These are phyloP conservation scores for Tringa solitaria DNA, from an alignment of 2,113 vertebrate species.

Conservation along the genomic window DNA sequence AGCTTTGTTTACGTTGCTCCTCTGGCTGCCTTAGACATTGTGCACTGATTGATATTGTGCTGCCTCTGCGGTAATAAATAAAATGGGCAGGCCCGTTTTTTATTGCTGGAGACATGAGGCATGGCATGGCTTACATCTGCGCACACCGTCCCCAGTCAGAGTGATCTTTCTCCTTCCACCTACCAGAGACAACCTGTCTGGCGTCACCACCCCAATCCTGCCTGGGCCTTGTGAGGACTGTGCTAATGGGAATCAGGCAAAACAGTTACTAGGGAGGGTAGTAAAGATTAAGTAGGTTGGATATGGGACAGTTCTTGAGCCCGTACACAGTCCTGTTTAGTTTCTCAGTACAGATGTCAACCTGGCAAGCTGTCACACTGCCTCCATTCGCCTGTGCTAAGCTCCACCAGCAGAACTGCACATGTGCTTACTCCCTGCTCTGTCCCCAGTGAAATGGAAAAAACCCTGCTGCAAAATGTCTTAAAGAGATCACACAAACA, in stretches of 20 bases:
- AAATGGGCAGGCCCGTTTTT: not conserved
- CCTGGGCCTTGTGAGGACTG: not conserved
- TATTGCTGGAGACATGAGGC: not conserved
- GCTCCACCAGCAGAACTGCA: not conserved
- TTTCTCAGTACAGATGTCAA: not conserved
- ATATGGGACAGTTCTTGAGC: not conserved
- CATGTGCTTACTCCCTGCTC: not conserved
- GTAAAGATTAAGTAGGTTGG: not conserved
- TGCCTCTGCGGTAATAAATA: not conserved
- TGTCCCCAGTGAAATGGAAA: not conserved
- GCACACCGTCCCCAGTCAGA: not conserved
- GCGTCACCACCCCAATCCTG: not conserved
- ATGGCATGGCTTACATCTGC: not conserved
- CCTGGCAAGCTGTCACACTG: not conserved
- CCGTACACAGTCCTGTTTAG: not conserved
- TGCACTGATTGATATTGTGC: not conserved
- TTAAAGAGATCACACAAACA: not conserved
- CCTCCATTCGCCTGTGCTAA: not conserved
- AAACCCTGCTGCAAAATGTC: accelerated
- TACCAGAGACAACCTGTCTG: not conserved
- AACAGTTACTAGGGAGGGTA: not conserved
- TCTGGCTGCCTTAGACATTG: not conserved
- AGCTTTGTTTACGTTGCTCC: not conserved
- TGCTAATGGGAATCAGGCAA: not conserved
- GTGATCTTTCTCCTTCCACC: not conserved